Evolutionary conservation across 2,113 vertebrate species (phyloP).

Genomic region (Sinocyclocheilus maitianheensis): DNA sequence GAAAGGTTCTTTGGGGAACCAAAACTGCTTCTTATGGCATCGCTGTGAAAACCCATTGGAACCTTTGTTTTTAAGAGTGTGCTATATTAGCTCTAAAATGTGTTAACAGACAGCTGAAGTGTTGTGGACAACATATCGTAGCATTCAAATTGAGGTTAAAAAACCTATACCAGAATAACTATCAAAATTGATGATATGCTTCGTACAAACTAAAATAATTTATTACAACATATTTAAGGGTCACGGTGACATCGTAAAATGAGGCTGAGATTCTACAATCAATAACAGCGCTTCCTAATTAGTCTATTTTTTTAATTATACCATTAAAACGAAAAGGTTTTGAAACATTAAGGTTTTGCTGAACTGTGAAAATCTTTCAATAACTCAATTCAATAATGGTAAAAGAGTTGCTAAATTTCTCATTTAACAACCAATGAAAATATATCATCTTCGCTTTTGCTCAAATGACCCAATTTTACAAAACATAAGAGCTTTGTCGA

Average conservation of each 20-base stretch:
- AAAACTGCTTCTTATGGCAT: no score
- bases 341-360: neutral
- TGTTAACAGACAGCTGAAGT: neutral
- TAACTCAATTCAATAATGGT: neutral
- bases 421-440: neutral
- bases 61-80: no score
- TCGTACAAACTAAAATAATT: neutral
- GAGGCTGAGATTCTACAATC: neutral
- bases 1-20: no score
- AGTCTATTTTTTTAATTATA: neutral
- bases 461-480: neutral
- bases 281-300: neutral
- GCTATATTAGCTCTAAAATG: neutral
- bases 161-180: neutral
- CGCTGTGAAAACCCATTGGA: no score
- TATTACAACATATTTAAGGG: neutral
- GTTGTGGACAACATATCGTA: neutral
- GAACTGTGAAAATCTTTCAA: neutral
- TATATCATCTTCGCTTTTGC: neutral
- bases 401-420: neutral
- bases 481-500: neutral
- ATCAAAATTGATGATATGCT: neutral
- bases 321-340: neutral
- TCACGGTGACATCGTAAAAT: neutral
- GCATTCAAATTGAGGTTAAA: neutral